These are phyloP conservation scores for Antedon bifida DNA, from an alignment of 35 echinoderm and acorn worm genomes.

Conservation along the genomic window DNA sequence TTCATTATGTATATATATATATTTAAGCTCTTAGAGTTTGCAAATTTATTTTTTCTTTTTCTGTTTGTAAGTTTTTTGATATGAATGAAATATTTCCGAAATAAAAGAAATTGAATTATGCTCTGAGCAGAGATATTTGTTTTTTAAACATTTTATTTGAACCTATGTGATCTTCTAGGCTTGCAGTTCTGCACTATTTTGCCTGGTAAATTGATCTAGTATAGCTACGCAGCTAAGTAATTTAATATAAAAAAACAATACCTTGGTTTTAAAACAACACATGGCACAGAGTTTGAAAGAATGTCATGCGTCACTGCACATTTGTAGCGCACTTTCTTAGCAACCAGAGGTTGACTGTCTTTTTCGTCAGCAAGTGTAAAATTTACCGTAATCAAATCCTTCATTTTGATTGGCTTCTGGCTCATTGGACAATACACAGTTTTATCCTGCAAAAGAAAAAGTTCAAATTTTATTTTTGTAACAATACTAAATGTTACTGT, in stretches of 20 bases:
- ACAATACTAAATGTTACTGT: too few relatives aligned
- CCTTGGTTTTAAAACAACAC: constrained; percentile 82
- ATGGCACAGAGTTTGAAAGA: constrained; percentile 64
- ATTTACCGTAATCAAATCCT: constrained; percentile 54
- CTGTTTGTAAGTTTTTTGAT: too few relatives aligned
- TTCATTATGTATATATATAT: neutral
- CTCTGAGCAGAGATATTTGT: too few relatives aligned
- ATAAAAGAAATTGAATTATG: too few relatives aligned
- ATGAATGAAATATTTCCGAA: too few relatives aligned
- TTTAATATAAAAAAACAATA: constrained; percentile 21
- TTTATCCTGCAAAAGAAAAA: constrained; percentile 46
- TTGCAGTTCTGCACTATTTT: too few relatives aligned
- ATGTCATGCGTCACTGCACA: constrained; percentile 93
- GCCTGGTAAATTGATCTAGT: too few relatives aligned
- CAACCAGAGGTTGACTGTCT: constrained; percentile 44
- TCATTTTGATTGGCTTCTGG: constrained; percentile 65
- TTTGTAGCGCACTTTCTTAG: constrained; percentile 69
- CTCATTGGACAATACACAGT: constrained; percentile 92
- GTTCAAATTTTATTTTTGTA: neutral
- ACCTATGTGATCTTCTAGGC: too few relatives aligned
- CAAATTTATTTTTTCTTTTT: neutral
- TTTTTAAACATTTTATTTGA: too few relatives aligned
- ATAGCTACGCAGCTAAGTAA: too few relatives aligned
- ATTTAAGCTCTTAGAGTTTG: neutral
- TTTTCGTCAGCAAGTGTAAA: constrained; percentile 73